Percentiles rank a stretch among this genome's conserved stretches.
phyloP scores from a whole-genome alignment of 2,888 invertebrate species.

The Neuroscelio doddi region DNA sequence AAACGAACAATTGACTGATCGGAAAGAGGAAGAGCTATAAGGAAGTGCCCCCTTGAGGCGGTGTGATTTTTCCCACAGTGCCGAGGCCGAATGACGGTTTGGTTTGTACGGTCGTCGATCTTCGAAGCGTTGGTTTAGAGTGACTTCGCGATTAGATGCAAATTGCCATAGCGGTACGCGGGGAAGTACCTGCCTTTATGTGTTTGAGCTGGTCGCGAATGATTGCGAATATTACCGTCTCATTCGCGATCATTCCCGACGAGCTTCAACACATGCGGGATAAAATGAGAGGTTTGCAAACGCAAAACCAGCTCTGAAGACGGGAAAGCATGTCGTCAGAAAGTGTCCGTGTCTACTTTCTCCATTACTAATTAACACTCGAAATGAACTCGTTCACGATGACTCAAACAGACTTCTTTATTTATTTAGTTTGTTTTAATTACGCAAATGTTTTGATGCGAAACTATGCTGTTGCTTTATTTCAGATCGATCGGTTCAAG shows the following conservation, averaged over 20 bases:
- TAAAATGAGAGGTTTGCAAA: too few species aligned
- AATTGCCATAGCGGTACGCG: constrained; percentile 54
- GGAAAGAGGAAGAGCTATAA: constrained; percentile 25
- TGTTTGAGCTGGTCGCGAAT: constrained; percentile 32
- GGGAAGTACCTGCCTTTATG: constrained; percentile 18
- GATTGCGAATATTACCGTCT: too few species aligned
- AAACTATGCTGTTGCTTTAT: too few species aligned
- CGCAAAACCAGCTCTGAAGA: too few species aligned
- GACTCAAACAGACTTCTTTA: too few species aligned
- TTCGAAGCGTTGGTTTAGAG: constrained; percentile 38
- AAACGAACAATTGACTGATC: constrained; percentile 31
- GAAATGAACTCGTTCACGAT: not conserved
- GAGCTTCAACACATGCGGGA: not conserved
- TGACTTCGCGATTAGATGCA: constrained; percentile 56
- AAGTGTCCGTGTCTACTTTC: not conserved
- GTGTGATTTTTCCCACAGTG: constrained; percentile 39
- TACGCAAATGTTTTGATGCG: too few species aligned
- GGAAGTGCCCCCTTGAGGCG: constrained; percentile 12
- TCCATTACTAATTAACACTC: not conserved
- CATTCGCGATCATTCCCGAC: not conserved
- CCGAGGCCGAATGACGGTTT: constrained; percentile 18
- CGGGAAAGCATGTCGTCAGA: not conserved
- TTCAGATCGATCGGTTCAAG: too few species aligned
- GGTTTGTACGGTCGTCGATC: constrained; percentile 44
- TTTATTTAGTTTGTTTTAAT: too few species aligned